These are phyloP conservation scores for Lipophrys pholis DNA, from an alignment of 2,113 vertebrate species.

Conservation along the genomic window DNA sequence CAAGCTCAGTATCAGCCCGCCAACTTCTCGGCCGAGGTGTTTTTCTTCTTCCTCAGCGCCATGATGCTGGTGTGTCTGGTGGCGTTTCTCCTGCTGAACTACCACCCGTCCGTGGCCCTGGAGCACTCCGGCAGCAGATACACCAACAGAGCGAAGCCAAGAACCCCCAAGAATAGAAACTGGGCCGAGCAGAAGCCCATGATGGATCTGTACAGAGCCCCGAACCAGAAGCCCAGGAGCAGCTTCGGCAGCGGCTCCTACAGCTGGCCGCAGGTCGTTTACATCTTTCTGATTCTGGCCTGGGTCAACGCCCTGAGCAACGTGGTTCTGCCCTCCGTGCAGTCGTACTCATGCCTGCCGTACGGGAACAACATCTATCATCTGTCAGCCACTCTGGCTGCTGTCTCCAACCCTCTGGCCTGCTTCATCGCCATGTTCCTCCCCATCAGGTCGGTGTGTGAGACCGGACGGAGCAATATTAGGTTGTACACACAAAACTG, in stretches of 20 bases:
- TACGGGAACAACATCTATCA: constrained; percentile 85
- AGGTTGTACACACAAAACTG: no score
- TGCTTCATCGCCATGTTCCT: constrained; percentile 85
- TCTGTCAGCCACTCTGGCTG: constrained; percentile 81
- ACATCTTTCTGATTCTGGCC: constrained; percentile 81
- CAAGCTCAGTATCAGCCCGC: constrained; percentile 77
- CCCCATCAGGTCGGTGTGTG: constrained; percentile 76
- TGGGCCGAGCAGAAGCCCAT: constrained; percentile 67
- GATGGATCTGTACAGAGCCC: constrained; percentile 46
- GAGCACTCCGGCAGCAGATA: constrained; percentile 42
- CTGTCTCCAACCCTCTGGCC: constrained; percentile 85
- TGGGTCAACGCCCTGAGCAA: constrained; percentile 86
- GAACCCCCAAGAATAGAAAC: constrained; percentile 15
- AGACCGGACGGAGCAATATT: background rate
- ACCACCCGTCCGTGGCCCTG: constrained; percentile 70
- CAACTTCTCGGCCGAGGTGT: constrained; percentile 81
- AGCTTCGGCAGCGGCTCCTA: constrained; percentile 66
- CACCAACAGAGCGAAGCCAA: constrained; percentile 32
- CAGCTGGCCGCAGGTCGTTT: constrained; percentile 75
- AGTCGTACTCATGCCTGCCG: constrained; percentile 88
- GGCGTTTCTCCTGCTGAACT: constrained; percentile 85
- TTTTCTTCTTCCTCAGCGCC: constrained; percentile 85
- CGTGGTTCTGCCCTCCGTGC: constrained; percentile 84
- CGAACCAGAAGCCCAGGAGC: constrained; percentile 34
- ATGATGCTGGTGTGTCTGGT: constrained; percentile 84